Evolutionary conservation across 2,888 invertebrate species (phyloP), one percentile per base, ranked within the genome.

Genomic region (Merodon equestris): DNA sequence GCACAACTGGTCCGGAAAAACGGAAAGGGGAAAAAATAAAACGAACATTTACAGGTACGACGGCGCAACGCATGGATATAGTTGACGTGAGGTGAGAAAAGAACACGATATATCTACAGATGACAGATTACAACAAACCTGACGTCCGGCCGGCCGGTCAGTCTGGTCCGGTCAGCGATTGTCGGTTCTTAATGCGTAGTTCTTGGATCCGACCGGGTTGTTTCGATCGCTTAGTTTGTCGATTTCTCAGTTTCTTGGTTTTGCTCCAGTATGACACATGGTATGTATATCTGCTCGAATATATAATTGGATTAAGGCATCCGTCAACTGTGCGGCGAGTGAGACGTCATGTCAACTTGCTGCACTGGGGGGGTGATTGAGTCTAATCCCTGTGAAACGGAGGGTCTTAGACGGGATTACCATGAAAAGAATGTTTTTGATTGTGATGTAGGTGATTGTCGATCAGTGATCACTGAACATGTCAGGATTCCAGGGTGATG

Each of bases 231-330:
- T n/a, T 51, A 12, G 45, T 53, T 50, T 27, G 17, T 54, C 34
- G 48, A 40, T 45, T 57, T 57, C 40, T 50, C 45, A 44, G 42
- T 45, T 19, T 27, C 9, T 42, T 27, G 10, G 10, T 40, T 40
- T 40, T n/a, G 42, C 14, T 45, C 47, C 74, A 74, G 74, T 79
- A 79, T 68, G 79, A 79, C 79, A 79, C 79, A 60, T 73, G 64
- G 54, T 70, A 74, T 81, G 54, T 70, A 74, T 81, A 82, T 27
- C 27, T 27, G 27, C 27, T 27, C 27, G 27, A 7, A 2, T 7
- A 76, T 82, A 82, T 83, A 83, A 83, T 83, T 83, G 83, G 83
- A 83, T 83, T 83, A 83, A 82, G 81, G 82, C 83, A 83, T 83
- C 83, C 82, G 82, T 83, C 83, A 75, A 70, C 66, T 57, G 36